Percentiles rank a stretch among this genome's conserved stretches.
Evolutionary conservation across 1,140 invertebrate species (phyloP).

Genomic region (Rhynchophorus ferrugineus): DNA sequence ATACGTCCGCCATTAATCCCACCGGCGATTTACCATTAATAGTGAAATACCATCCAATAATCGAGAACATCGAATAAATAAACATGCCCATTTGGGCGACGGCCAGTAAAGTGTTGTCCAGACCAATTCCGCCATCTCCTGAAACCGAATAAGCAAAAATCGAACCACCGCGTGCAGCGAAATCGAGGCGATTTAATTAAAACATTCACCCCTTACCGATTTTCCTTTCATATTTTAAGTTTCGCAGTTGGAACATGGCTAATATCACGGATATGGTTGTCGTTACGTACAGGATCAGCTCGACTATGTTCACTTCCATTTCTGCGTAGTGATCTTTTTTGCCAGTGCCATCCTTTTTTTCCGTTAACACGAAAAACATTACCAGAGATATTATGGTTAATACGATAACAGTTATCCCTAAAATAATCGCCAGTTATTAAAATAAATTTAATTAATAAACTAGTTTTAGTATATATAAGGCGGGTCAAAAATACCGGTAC

Average conservation of each 20-base stretch:
- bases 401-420: conserved; percentile 53
- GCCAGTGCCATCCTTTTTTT: conserved; percentile 48
- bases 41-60: conserved; percentile 71
- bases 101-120: conserved; percentile 79
- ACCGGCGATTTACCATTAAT: conserved; percentile 40
- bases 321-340: conserved; percentile 51
- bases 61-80: conserved; percentile 80
- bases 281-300: conserved; percentile 61
- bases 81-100: conserved; percentile 83
- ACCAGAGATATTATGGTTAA: conserved; percentile 83
- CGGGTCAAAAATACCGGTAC: too few species aligned
- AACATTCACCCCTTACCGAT: conserved; percentile 43
- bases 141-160: too few species aligned
- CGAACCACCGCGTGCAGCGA: too few species aligned
- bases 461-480: too few species aligned
- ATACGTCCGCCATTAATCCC: conserved; percentile 52
- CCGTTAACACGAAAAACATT: conserved; percentile 82
- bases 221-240: conserved; percentile 51
- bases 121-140: conserved; percentile 44
- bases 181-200: too few species aligned
- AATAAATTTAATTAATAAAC: too few species aligned
- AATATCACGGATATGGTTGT: conserved; percentile 47
- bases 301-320: conserved; percentile 68
- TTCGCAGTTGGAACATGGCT: conserved; percentile 56
- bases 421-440: too few species aligned